A percentile compares a stretch with the other conserved stretches of the same genome.
Conservation (phyloP, 2,113 vertebrate genomes). For the Bagarius yarrelli region DNA sequence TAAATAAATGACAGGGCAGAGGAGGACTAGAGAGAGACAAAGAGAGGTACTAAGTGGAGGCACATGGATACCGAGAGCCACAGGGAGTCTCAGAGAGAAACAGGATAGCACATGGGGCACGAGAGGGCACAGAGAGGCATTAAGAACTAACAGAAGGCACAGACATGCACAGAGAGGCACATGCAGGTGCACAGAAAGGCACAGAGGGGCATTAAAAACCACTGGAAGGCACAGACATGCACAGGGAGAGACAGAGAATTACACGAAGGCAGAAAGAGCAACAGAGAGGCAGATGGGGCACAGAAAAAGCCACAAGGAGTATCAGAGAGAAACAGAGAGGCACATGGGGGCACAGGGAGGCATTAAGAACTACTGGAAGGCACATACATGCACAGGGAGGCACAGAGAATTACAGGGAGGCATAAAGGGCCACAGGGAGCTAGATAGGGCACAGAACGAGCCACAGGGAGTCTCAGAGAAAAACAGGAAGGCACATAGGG, state of each 20-base stretch:
- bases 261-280: background rate
- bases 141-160: background rate
- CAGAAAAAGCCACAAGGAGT: no score
- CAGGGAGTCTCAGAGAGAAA: background rate
- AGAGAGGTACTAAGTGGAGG: background rate
- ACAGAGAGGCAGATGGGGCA: no score
- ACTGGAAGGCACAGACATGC: no score
- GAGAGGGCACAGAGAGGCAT: background rate
- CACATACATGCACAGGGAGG: background rate
- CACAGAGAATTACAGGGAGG: background rate
- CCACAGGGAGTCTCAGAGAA: background rate
- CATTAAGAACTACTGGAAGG: background rate
- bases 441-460: background rate
- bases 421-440: background rate
- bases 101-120: background rate
- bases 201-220: no score
- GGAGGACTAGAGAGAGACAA: background rate
- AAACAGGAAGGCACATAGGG: background rate
- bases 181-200: no score
- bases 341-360: no score
- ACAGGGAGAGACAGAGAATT: no score
- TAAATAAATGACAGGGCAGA: background rate
- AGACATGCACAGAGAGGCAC: background rate
- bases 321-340: no score
- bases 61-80: no score